Conservation (phyloP, 2,113 vertebrate genomes). For the Ophiodon elongatus region DNA sequence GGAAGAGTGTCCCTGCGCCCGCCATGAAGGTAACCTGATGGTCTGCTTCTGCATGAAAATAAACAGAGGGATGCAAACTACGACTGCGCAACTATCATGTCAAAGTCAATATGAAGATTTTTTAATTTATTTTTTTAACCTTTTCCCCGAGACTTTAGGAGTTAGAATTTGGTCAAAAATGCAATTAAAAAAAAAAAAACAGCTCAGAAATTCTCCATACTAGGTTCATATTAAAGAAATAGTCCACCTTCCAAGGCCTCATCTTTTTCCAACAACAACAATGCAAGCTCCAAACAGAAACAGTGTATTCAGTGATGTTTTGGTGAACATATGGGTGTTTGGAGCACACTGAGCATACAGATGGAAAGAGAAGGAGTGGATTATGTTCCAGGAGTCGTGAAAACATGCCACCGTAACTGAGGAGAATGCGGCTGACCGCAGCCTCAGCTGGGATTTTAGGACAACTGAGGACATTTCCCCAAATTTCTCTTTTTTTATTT, state of each 20-base stretch:
- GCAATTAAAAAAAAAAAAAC: neutral
- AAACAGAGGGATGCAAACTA: neutral
- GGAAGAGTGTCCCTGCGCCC: neutral
- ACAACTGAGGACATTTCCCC: neutral
- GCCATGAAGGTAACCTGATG: slow-evolving; percentile 19
- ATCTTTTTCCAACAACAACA: neutral
- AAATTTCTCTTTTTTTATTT: neutral
- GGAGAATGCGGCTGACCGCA: neutral
- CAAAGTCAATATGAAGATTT: neutral
- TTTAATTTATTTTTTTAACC: neutral
- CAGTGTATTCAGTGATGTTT: neutral
- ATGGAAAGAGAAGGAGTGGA: neutral
- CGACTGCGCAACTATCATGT: neutral
- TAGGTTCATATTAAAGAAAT: neutral
- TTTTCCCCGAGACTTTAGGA: neutral
- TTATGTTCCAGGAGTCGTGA: neutral
- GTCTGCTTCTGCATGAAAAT: neutral
- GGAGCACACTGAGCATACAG: neutral
- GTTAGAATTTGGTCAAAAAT: neutral
- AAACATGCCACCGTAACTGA: neutral
- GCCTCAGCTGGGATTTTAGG: neutral
- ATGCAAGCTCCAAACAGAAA: neutral
- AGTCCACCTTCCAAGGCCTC: neutral
- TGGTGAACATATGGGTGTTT: neutral
- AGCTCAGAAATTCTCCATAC: neutral